Percentiles rank a stretch among this genome's conserved stretches.
Conservation (phyloP, 2,113 vertebrate species). For the Sorex araneus region DNA sequence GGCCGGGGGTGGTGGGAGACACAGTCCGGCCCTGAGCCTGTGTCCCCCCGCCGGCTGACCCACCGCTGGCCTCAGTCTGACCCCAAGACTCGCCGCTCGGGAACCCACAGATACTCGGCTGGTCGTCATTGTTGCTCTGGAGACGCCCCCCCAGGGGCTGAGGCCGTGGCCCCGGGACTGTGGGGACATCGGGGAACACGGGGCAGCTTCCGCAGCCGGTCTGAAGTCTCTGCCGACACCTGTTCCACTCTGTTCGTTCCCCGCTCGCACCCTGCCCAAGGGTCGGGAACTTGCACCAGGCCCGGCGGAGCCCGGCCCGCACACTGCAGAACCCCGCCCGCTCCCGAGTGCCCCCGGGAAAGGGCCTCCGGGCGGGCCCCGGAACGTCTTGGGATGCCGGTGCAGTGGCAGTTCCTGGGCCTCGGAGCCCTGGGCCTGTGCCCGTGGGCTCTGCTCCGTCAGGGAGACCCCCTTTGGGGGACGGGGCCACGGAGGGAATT, state of each 20-base stretch:
- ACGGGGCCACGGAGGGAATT: no score
- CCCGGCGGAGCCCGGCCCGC: neutral
- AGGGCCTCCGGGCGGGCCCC: no score
- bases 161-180: neutral
- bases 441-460: neutral
- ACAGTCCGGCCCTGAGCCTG: neutral
- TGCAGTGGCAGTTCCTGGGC: neutral
- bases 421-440: neutral
- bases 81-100: neutral
- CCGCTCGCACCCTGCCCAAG: neutral
- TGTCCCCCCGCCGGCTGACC: neutral
- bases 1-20: neutral
- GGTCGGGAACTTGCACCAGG: neutral
- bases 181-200: neutral
- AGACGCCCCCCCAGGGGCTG: neutral
- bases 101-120: rapidly evolving
- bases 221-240: neutral
- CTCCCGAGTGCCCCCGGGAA: neutral
- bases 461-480: neutral
- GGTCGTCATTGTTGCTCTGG: neutral
- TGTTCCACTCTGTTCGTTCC: neutral
- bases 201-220: neutral
- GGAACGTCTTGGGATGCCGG: no score
- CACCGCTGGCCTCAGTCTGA: neutral
- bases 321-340: rapidly evolving